Base-by-base conservation (phyloP, 35 echinoderm and acorn worm species). In the Anneissia japonica region DNA sequence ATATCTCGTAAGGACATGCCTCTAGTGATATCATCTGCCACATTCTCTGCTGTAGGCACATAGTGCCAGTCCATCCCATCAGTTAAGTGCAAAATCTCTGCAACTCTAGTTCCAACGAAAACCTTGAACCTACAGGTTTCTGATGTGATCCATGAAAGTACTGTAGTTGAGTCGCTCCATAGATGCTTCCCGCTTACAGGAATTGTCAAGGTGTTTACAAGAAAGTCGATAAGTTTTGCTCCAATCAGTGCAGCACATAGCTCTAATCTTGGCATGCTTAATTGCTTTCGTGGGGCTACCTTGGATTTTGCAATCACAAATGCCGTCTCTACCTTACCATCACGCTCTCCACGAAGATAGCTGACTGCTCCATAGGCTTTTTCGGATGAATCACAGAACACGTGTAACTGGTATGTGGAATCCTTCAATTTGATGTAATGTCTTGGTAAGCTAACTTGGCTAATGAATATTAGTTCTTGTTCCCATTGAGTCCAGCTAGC, bases 161-260 rank as follows among this genome's bases (percentile, higher is more conserved):
- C 85, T 17, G 38, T 46, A 3, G 74, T 86, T 0, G 73, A 77
- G 3, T 86, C 84, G 35, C 73, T 77, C 84, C 84, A 86, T 23
- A 86, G 74, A 72, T 77, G 31, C 26, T 0, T 77, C 26, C 26
- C 73, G 12, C n/a, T 39, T 0, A 87, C 35, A 30, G 4, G 46
- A 36, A 46, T 31, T n/a, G 72, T 39, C 11, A 77, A 34, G 23
- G 46, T 26, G 1, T 79, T 46, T n/a, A 17, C 1, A 0, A 45
- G 46, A 17, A 0, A 21, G 30, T 10, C 33, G 19, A 34, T 19
- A 10, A 86, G 0, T 40, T 76, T 23, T 0, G 73, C 73, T 39
- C 64, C 73, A 84, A 45, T 7, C 33, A 73, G 28, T 32, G 82
- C 82, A 7, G 82, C 82, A 29, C 33, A 46, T 4, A 84, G 82